Base-by-base conservation (phyloP, 2,888 invertebrate species). In the Drosophila melanocephala region DNA sequence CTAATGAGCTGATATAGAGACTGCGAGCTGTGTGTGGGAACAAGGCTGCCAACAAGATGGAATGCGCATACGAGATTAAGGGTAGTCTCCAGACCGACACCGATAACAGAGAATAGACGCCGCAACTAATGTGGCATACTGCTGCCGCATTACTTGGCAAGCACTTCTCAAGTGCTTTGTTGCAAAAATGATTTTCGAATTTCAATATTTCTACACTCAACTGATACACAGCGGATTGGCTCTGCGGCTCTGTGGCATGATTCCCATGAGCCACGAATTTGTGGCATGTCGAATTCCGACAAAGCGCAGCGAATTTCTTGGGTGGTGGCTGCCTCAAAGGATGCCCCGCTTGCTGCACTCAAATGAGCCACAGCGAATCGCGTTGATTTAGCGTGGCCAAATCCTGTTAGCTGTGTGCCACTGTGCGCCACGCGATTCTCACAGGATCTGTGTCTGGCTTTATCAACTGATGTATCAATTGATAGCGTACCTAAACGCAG, bases 291-390 rank as follows among this genome's bases (percentile, higher is more conserved):
- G 73, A 93, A 93, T 93, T 91, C 79, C 90, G 89, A 92, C 93
- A 92, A 91, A 92, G 93, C 93, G 91, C 82, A 91, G 73, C 93
- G 84, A 93, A 93, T 93, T 84, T 77, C 80, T 78, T 71, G 91
- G 90, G 90, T 78, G 82, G 75, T 88, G 77, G 77, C 56, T 79
- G 82, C 76, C 59, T 33, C 39, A 30, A 52, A 37, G 58, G 53
- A 33, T 44, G 66, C 61, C 82, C 81, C 80, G 69, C 71, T 83
- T 73, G 75, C 67, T 77, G 80, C 84, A 88, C 87, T 89, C 89
- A 91, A 91, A 92, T 93, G 92, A 92, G 92, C 83, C 92, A 76
- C 85, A 75, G 60, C 92, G 84, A 92, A 92, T 92, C 75, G 81
- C 87, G 82, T 87, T 92, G 91, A 91, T 92, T 89, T 88, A 88